These are phyloP conservation scores for Hartigia nigra DNA, from an alignment of 2,888 invertebrate species.

Conservation along the genomic window DNA sequence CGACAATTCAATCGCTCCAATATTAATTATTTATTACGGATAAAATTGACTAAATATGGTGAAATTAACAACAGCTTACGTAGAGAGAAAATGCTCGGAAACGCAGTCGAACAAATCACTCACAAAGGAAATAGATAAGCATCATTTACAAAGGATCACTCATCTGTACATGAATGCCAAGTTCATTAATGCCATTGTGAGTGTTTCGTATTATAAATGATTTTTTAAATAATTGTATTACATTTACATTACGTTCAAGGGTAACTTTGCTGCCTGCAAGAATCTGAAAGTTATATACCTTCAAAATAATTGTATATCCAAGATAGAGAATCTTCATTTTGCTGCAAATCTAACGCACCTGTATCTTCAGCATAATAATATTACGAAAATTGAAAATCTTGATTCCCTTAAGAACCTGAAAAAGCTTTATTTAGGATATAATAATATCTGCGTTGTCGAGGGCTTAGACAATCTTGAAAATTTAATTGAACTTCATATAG, in stretches of 20 bases:
- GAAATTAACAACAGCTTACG: constrained; percentile 48
- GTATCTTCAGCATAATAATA: constrained; percentile 82
- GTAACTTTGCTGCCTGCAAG: constrained; percentile 58
- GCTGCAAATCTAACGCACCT: constrained; percentile 76
- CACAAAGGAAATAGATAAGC: constrained; percentile 44
- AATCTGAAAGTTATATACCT: constrained; percentile 77
- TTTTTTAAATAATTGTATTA: constrained; percentile 7
- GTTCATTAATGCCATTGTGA: constrained; percentile 70
- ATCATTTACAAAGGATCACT: constrained; percentile 54
- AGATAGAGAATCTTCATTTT: constrained; percentile 77
- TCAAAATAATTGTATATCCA: constrained; percentile 83
- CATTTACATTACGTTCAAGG: constrained; percentile 44
- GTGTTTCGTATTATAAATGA: constrained; percentile 40
- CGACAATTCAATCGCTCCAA: not conserved
- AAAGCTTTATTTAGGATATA: constrained; percentile 81
- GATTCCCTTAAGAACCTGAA: constrained; percentile 74
- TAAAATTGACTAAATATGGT: constrained; percentile 42
- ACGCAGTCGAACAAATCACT: constrained; percentile 48
- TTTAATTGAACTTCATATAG: constrained; percentile 76
- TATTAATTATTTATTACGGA: not conserved
- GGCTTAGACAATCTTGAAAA: constrained; percentile 72
- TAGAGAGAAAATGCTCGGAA: constrained; percentile 51
- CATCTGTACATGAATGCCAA: constrained; percentile 73
- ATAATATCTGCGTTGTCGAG: constrained; percentile 77
- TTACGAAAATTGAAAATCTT: constrained; percentile 77